A percentile compares a stretch with the other conserved stretches of the same genome.
These are phyloP conservation scores for Synanthedon andrenaeformis DNA, from an alignment of 2,888 invertebrate genomes.

Conservation along the genomic window DNA sequence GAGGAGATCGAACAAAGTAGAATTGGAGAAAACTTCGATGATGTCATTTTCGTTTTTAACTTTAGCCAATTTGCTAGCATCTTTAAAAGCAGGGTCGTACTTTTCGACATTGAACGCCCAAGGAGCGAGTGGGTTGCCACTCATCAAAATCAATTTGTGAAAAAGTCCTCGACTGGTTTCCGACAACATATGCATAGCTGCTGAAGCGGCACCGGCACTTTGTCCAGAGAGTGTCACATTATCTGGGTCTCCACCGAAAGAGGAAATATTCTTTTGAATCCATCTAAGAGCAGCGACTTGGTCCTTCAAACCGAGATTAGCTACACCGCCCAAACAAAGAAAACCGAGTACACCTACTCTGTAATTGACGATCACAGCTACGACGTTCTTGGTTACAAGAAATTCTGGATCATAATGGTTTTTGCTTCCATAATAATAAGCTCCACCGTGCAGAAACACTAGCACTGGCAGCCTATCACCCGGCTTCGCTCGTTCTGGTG, in stretches of 20 bases:
- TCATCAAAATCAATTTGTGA: constrained; percentile 51
- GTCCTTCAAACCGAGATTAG: constrained; percentile 54
- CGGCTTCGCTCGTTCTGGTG: constrained; percentile 23
- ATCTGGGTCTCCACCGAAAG: constrained; percentile 56
- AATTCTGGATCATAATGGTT: constrained; percentile 53
- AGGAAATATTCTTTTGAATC: constrained; percentile 45
- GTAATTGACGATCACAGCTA: constrained; percentile 49
- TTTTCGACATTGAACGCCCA: constrained; percentile 53
- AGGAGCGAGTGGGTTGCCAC: constrained; percentile 41
- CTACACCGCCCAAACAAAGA: constrained; percentile 41
- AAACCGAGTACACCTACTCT: constrained; percentile 53
- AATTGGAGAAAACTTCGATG: constrained; percentile 27
- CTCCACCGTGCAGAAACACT: constrained; percentile 55
- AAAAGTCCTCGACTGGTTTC: constrained; percentile 41
- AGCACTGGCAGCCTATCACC: constrained; percentile 37
- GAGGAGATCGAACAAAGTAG: constrained; percentile 28
- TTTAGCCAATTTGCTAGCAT: constrained; percentile 34
- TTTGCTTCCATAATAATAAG: constrained; percentile 52
- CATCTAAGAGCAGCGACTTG: constrained; percentile 54
- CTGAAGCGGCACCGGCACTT: constrained; percentile 50
- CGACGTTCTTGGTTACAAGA: constrained; percentile 41
- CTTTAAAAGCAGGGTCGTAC: constrained; percentile 27
- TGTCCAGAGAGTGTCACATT: constrained; percentile 57
- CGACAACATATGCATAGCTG: constrained; percentile 48
- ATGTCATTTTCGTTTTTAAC: constrained; percentile 25